Base-by-base conservation (phyloP, 2,113 vertebrate species). In the Xenopus tropicalis region DNA sequence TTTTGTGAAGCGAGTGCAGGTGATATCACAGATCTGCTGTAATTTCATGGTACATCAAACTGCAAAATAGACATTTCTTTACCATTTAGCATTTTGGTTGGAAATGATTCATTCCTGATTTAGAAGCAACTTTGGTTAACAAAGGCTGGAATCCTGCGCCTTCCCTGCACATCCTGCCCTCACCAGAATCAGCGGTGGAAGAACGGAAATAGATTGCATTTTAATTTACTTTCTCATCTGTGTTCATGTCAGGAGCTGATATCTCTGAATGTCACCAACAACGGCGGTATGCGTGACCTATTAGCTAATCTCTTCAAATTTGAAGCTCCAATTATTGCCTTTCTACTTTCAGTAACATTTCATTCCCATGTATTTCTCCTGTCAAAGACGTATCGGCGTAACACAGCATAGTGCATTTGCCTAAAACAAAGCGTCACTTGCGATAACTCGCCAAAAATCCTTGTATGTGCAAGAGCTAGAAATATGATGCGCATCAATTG, bases 21-120 rank as follows among this genome's bases (percentile, higher is more conserved):
- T 65, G 62, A 65, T 37, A 19, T 16, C 16, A 16, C 16, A 65
- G n/a, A 65, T 65, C 62, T 65, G 43, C 62, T 65, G 62, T 65
- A 65, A 65, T 65, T 65, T 65, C 62, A 65, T 44, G 62, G 62
- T 65, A 65, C 62, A 65, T 65, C 62, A 65, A 42, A 65, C 62
- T 43, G 62, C 62, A 65, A 65, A 65, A 65, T 44, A 65, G 62
- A 44, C 62, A 44, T 65, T 44, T 37, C 29, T 65, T 65, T 44
- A 65, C 17, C 37, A 37, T 65, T 65, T 65, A 65, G 20, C 20
- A 44, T 65, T 65, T n/a, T 44, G 16, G 62, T 44, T 44, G 42
- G 29, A 65, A 43, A 37, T 43, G 29, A 65, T 44, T 65, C 29
- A 43, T 65, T 44, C 62, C n/a, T 43, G 21, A 44, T 65, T 65